Percentiles rank a stretch among this genome's conserved stretches.
Conservation (phyloP, 2,888 invertebrate genomes). For the Cephus nigrinus region DNA sequence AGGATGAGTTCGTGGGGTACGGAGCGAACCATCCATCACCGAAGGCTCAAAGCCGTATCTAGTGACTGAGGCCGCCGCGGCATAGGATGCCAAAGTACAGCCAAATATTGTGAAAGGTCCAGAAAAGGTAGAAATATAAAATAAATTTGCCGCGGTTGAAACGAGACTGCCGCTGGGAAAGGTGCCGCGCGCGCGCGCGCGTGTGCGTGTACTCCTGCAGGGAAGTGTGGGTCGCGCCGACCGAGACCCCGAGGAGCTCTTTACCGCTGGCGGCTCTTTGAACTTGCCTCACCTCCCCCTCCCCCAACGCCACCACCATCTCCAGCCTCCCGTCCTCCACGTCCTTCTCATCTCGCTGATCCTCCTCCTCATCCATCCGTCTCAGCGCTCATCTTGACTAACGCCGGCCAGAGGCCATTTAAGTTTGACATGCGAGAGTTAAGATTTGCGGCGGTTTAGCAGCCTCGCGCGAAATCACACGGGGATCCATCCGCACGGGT, state of each 20-base stretch:
- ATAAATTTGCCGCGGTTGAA: constrained; percentile 53
- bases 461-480: no score
- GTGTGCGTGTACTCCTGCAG: constrained; percentile 8
- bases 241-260: constrained; percentile 42
- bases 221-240: constrained; percentile 11
- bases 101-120: constrained; percentile 67
- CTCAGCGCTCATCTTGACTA: no score
- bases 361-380: constrained; percentile 12
- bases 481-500: no score
- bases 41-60: constrained; percentile 57
- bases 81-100: constrained; percentile 54
- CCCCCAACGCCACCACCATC: constrained; percentile 6
- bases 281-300: constrained; percentile 45
- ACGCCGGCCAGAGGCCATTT: constrained; percentile 51
- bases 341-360: constrained; percentile 14
- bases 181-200: constrained; percentile 13
- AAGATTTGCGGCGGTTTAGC: constrained; percentile 47
- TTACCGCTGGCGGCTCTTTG: constrained; percentile 65
- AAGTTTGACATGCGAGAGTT: constrained; percentile 61
- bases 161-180: constrained; percentile 8
- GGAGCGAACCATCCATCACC: constrained; percentile 62
- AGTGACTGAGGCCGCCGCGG: constrained; percentile 52
- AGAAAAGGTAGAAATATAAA: constrained; percentile 65
- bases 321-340: neutral
- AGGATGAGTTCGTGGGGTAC: constrained; percentile 31